Evolutionary conservation across 2,113 vertebrate species (phyloP).

Genomic region (Oxyruncus cristatus): DNA sequence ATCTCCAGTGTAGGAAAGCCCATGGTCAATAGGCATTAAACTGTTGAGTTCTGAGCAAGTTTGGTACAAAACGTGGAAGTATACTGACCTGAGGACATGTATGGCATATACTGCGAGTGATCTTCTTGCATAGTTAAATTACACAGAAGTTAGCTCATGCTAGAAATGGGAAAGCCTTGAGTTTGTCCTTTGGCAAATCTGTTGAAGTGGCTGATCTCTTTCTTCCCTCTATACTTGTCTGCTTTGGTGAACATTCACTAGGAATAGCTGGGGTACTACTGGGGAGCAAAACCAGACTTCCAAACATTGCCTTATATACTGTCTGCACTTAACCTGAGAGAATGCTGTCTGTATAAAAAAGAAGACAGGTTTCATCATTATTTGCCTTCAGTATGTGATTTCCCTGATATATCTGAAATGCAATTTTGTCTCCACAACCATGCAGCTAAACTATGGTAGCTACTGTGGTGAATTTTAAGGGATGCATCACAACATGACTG

Average conservation of each 20-base stretch:
- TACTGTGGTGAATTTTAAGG: background rate
- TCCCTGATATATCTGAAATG: background rate
- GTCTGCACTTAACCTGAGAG: background rate
- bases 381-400: background rate
- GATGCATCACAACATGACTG: background rate
- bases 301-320: background rate
- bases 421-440: background rate
- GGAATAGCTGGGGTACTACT: background rate
- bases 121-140: background rate
- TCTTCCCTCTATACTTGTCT: background rate
- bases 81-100: background rate
- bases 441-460: background rate
- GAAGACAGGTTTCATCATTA: background rate
- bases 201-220: background rate
- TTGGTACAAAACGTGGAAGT: background rate
- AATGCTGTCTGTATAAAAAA: background rate
- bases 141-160: background rate
- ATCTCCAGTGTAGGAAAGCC: background rate
- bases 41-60: background rate
- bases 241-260: background rate
- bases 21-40: conserved; percentile 28
- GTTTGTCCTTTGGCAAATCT: background rate
- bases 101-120: background rate
- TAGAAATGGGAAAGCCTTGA: background rate
- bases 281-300: background rate